Conservation (phyloP, 2,797 vertebrate genomes). For the Lepilemur ruficaudatus region DNA sequence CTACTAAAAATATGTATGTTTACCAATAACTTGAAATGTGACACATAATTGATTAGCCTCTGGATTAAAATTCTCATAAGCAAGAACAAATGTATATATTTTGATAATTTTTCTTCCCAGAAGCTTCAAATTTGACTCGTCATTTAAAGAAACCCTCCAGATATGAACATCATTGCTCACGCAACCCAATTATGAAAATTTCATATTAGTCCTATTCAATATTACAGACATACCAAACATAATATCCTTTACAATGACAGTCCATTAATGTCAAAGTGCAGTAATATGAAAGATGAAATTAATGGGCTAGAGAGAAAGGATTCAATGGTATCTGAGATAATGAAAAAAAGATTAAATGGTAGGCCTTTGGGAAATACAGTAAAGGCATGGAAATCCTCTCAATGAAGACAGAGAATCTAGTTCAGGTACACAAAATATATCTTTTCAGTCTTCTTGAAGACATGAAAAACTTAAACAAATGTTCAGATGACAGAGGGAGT, state of each 20-base stretch:
- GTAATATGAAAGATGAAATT: constrained; percentile 58
- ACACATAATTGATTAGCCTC: background rate
- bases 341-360: constrained; percentile 60
- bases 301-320: constrained; percentile 45
- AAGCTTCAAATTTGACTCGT: constrained; percentile 38
- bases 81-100: constrained; percentile 3
- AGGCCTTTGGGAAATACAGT: constrained; percentile 56
- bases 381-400: constrained; percentile 17
- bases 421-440: background rate
- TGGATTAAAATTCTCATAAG: constrained; percentile 44
- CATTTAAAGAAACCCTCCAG: constrained; percentile 56
- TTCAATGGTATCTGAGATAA: constrained; percentile 58
- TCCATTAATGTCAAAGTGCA: constrained; percentile 63
- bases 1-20: background rate
- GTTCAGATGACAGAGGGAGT: constrained; percentile 27
- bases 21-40: constrained; percentile 32
- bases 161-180: constrained; percentile 5
- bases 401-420: constrained; percentile 26
- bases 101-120: constrained; percentile 23
- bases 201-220: constrained; percentile 43
- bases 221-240: constrained; percentile 52
- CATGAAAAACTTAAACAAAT: constrained; percentile 44
- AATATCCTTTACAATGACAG: constrained; percentile 45
- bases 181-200: constrained; percentile 56
- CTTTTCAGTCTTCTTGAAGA: constrained; percentile 27